phyloP scores from a whole-genome alignment of 2,797 vertebrate species.

The Morus bassanus region DNA sequence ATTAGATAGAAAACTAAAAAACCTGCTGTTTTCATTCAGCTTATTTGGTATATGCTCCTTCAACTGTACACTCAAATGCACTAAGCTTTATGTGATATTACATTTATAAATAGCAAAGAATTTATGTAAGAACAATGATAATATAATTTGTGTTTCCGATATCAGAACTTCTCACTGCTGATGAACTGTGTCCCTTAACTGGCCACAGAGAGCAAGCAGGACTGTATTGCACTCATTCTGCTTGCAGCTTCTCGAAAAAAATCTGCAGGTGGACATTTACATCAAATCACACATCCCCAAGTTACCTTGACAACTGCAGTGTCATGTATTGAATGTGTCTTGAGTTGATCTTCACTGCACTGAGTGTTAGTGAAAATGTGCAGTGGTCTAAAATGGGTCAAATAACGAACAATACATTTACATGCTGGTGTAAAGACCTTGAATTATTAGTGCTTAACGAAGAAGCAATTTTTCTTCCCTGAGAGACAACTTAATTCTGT shows the following conservation, averaged over 20 bases:
- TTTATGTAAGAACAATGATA: not conserved
- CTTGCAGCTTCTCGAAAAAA: not conserved
- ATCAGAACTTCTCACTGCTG: not conserved
- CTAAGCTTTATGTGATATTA: not conserved
- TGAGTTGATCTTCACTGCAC: not conserved
- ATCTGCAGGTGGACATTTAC: not conserved
- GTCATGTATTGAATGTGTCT: slow-evolving; percentile 28
- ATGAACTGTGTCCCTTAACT: not conserved
- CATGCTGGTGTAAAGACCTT: not conserved
- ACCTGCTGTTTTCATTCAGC: not conserved
- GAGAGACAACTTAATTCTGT: not conserved
- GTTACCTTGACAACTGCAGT: slow-evolving; percentile 72
- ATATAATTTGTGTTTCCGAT: not conserved
- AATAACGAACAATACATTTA: not conserved
- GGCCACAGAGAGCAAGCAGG: not conserved
- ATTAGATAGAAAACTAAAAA: not conserved
- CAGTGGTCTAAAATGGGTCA: not conserved
- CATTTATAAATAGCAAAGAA: not conserved
- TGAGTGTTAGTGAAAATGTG: not conserved
- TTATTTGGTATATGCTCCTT: not conserved
- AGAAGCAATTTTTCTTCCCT: slow-evolving; percentile 20
- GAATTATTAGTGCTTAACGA: slow-evolving; percentile 15
- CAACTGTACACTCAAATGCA: not conserved
- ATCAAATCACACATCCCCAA: slow-evolving; percentile 41
- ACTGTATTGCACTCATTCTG: not conserved